These are phyloP conservation scores for Aptenodytes forsteri DNA, from an alignment of 2,113 vertebrate genomes.

Conservation along the genomic window DNA sequence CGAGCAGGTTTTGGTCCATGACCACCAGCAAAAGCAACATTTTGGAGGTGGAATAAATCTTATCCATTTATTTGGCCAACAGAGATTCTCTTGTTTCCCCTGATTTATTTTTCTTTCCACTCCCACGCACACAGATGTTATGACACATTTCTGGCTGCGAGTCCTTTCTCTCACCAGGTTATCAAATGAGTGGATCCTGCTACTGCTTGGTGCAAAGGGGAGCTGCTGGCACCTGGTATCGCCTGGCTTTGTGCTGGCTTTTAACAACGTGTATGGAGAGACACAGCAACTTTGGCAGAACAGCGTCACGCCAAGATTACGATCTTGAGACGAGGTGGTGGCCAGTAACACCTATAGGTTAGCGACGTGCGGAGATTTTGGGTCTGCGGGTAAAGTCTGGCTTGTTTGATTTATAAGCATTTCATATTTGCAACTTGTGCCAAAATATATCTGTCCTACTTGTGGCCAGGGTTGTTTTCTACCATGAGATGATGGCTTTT, in stretches of 20 bases:
- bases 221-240: background rate
- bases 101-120: background rate
- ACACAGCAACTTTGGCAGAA: background rate
- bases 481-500: background rate
- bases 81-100: background rate
- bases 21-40: background rate
- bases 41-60: background rate
- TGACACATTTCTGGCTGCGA: background rate
- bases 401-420: background rate
- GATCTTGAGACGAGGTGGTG: too few species aligned
- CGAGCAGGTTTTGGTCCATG: background rate
- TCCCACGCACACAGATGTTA: background rate
- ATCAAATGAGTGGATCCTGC: background rate
- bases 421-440: background rate
- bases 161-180: background rate
- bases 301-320: too few species aligned
- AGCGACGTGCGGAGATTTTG: accelerated
- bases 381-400: background rate
- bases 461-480: background rate
- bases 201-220: background rate
- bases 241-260: background rate
- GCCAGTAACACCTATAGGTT: background rate
- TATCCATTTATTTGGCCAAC: background rate
- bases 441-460: background rate
- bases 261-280: background rate